phyloP scores from a whole-genome alignment of 1,140 invertebrate genomes.

The Diorhabda elongata region DNA sequence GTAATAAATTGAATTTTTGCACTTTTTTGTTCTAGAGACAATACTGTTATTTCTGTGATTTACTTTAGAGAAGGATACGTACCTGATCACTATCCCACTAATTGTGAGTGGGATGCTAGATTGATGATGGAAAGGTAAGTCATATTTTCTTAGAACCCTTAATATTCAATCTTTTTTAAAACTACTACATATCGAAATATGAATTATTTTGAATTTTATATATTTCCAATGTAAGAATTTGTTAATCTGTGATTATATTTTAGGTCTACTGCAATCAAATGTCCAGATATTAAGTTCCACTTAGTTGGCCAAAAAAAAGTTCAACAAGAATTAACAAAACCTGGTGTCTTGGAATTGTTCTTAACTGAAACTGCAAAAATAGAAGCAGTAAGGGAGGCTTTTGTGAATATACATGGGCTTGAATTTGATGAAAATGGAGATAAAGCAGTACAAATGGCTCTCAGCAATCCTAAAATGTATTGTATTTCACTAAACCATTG shows the following conservation, averaged over 20 bases:
- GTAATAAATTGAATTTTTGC: not conserved
- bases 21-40: slow-evolving; percentile 55
- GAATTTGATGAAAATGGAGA: slow-evolving; percentile 81
- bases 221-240: too few species aligned
- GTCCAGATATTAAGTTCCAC: slow-evolving; percentile 88
- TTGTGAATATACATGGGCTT: slow-evolving; percentile 85
- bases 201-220: too few species aligned
- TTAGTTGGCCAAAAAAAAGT: slow-evolving; percentile 83
- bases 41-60: slow-evolving; percentile 76
- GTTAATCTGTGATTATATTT: too few species aligned
- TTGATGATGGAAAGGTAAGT: slow-evolving; percentile 72
- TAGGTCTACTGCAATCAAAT: slow-evolving; percentile 78
- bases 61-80: slow-evolving; percentile 88
- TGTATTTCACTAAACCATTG: too few species aligned
- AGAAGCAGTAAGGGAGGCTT: slow-evolving; percentile 67
- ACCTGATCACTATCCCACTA: slow-evolving; percentile 76
- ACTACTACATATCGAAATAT: too few species aligned
- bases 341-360: slow-evolving; percentile 71
- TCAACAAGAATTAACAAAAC: slow-evolving; percentile 78
- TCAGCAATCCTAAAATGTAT: slow-evolving; percentile 71
- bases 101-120: slow-evolving; percentile 80
- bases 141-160: not conserved
- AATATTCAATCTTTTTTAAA: too few species aligned
- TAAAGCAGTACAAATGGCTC: slow-evolving; percentile 72
- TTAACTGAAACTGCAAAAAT: slow-evolving; percentile 56